These are phyloP conservation scores for Anarhynchus alexandrinus DNA, from an alignment of 2,113 vertebrate genomes.

Conservation along the genomic window DNA sequence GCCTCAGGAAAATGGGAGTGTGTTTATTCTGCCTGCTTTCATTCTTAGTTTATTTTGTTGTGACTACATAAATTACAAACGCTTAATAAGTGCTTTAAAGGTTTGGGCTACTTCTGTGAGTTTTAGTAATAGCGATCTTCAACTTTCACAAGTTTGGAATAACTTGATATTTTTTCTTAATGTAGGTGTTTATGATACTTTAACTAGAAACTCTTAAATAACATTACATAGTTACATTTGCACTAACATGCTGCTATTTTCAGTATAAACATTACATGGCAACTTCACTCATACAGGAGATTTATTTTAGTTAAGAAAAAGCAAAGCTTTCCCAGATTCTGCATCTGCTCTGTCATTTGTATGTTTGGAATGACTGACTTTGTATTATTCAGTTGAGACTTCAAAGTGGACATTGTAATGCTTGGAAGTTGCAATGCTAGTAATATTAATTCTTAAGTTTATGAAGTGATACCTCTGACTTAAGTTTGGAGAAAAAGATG, in stretches of 20 bases:
- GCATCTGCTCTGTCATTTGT: not conserved
- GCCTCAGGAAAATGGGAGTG: not conserved
- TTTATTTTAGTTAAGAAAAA: not conserved
- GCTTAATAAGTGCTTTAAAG: not conserved
- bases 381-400: not conserved
- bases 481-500: not conserved
- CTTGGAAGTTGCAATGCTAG: not conserved
- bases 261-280: not conserved
- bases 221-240: not conserved
- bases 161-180: not conserved
- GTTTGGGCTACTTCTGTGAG: not conserved
- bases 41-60: constrained; percentile 2
- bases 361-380: not conserved
- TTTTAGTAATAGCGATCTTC: not conserved
- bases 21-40: not conserved
- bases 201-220: not conserved
- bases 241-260: not conserved
- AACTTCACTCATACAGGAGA: not conserved
- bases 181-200: not conserved
- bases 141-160: not conserved
- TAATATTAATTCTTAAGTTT: not conserved
- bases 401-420: not conserved
- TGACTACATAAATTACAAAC: not conserved
- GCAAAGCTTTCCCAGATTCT: not conserved
- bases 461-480: not conserved